These are phyloP conservation scores for Genyomyrus donnyi DNA, from an alignment of 2,113 vertebrate genomes.

Conservation along the genomic window DNA sequence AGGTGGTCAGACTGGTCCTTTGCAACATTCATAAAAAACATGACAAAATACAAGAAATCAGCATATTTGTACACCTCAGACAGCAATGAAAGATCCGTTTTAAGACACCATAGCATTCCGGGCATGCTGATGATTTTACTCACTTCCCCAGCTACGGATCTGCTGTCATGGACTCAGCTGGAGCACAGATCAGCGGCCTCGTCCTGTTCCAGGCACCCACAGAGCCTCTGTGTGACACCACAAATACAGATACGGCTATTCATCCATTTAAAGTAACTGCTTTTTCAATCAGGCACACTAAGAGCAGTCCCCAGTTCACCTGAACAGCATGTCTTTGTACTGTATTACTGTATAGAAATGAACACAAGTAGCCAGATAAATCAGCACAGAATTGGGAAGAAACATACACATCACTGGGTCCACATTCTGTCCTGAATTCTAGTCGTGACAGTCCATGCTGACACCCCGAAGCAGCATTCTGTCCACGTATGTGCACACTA, in stretches of 20 bases:
- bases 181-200: not conserved
- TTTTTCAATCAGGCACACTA: not conserved
- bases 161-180: not conserved
- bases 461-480: not conserved
- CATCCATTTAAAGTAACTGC: not conserved
- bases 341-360: not conserved
- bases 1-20: not conserved
- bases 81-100: not conserved
- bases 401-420: not conserved
- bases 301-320: not conserved
- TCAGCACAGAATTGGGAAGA: not conserved
- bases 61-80: not conserved
- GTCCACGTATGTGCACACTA: not conserved
- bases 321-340: not conserved
- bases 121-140: not conserved
- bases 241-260: not conserved
- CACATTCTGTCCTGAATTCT: not conserved
- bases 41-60: not conserved
- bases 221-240: not conserved
- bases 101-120: not conserved
- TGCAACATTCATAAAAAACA: not conserved
- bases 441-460: not conserved
- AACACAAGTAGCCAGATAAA: not conserved
- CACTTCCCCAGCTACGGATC: not conserved
- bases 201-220: not conserved